These are phyloP conservation scores for Palythoa caribaeorum DNA, from an alignment of 92 coral and sea anemone genomes.

Conservation along the genomic window DNA sequence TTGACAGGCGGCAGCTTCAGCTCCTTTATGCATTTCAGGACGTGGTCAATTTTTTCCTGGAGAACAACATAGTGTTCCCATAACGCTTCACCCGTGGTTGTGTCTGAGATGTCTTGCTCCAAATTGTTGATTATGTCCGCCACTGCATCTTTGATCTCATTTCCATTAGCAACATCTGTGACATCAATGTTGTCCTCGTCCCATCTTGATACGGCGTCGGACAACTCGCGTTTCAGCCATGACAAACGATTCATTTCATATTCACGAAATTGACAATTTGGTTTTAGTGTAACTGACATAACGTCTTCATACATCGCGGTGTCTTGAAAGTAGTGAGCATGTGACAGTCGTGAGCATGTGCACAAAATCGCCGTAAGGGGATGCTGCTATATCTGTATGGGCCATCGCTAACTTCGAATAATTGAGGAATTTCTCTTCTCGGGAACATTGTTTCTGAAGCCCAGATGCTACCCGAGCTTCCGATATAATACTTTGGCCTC, in stretches of 20 bases:
- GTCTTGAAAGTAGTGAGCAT: conserved; percentile 64
- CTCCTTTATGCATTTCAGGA: too few species aligned
- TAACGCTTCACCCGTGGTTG: too few species aligned
- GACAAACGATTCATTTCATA: conserved; percentile 55
- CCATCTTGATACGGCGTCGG: conserved; percentile 59
- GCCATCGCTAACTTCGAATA: conserved; percentile 49
- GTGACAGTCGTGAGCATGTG: conserved; percentile 64
- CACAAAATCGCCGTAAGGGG: conserved; percentile 56
- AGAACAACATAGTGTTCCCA: too few species aligned
- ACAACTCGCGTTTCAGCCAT: conserved; percentile 45
- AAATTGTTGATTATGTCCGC: neutral
- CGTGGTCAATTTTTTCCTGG: too few species aligned
- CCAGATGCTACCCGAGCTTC: conserved; percentile 75
- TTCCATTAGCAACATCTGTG: neutral
- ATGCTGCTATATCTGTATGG: conserved; percentile 48
- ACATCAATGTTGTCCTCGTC: conserved; percentile 53
- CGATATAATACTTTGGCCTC: conserved; percentile 66
- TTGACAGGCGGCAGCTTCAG: too few species aligned
- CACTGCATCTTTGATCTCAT: neutral
- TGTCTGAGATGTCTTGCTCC: too few species aligned
- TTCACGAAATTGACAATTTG: conserved; percentile 58
- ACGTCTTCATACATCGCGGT: conserved; percentile 67
- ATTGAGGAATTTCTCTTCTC: conserved; percentile 60
- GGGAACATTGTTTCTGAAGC: conserved; percentile 65
- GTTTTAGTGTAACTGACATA: conserved; percentile 39